Conservation (phyloP, 2,888 invertebrate genomes). For the Shargacucullia verbasci region DNA sequence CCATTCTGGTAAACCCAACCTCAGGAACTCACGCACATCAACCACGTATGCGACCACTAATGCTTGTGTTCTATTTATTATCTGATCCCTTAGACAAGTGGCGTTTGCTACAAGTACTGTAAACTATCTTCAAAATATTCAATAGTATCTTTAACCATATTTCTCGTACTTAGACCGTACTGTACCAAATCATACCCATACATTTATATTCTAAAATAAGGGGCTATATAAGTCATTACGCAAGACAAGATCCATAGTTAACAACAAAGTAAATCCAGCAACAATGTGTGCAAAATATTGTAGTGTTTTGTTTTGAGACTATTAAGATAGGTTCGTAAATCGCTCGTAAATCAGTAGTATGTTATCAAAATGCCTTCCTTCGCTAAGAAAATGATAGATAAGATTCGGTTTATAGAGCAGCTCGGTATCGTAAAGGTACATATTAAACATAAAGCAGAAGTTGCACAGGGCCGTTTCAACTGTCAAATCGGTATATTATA, state of each 20-base stretch:
- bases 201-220: constrained; percentile 21
- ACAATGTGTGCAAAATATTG: constrained; percentile 30
- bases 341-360: constrained; percentile 61
- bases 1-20: too few relatives aligned
- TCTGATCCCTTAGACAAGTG: too few relatives aligned
- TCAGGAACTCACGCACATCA: too few relatives aligned
- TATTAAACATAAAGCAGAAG: constrained; percentile 37
- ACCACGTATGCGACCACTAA: too few relatives aligned
- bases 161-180: background rate
- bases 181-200: background rate
- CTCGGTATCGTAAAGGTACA: constrained; percentile 29
- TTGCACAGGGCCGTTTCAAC: background rate
- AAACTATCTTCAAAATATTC: too few relatives aligned
- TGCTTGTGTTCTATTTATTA: too few relatives aligned
- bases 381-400: constrained; percentile 61
- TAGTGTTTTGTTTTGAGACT: constrained; percentile 47
- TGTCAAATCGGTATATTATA: too few relatives aligned
- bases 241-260: constrained; percentile 4
- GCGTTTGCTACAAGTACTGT: too few relatives aligned
- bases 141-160: too few relatives aligned
- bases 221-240: constrained; percentile 21
- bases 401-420: constrained; percentile 46
- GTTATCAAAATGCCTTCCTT: constrained; percentile 63
- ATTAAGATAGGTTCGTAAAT: constrained; percentile 57
- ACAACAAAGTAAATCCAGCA: constrained; percentile 33